Base-by-base conservation (phyloP, 2,888 invertebrate species). In the Macrophya alboannulata region DNA sequence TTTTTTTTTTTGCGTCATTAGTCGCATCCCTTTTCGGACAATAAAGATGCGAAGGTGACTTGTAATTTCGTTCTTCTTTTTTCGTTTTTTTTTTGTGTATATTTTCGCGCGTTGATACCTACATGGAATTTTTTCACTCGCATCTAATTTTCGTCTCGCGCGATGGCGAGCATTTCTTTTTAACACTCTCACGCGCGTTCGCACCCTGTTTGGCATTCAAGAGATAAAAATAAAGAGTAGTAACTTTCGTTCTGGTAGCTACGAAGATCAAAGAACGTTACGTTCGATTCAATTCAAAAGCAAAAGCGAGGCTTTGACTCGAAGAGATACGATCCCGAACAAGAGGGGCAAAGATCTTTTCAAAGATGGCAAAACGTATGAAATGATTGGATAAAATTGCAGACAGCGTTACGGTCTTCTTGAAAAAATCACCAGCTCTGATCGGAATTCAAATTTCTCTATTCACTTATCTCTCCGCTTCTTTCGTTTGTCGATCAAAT, bases 241-340 rank as follows among this genome's bases (percentile, higher is more conserved):
- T 8, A 76, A 31, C 25, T 76, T 76, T 48, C 48, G 21, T 76
- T 17, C 21, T 15, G 21, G 62, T 62, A 62, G 55, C 55, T 62
- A 15, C 25, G 25, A 25, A 76, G 76, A 76, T 76, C 76, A 76
- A 76, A 76, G 76, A 48, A n/a, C 76, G 43, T 76, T 76, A 76
- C 45, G 40, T 76, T 76, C 43, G 76, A 48, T 76, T 76, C 76
- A 9, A 76, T 76, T 76, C 48, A 48, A 76, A 48, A 48, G 76
- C 76, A 48, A 76, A 48, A 1, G 76, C 76, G 48, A 76, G 48
- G 48, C 76, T 48, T 76, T 48, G 25, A 48, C 17, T 21, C 4
- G 9, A 3, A 45, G 48, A 21, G 76, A 76, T 76, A 76, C 76
- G 12, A 48, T 48, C 76, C 6, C 48, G 15, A 48, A 74, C 74